Base-by-base conservation (phyloP, 2,888 invertebrate genomes). In the Plemyria rubiginata region DNA sequence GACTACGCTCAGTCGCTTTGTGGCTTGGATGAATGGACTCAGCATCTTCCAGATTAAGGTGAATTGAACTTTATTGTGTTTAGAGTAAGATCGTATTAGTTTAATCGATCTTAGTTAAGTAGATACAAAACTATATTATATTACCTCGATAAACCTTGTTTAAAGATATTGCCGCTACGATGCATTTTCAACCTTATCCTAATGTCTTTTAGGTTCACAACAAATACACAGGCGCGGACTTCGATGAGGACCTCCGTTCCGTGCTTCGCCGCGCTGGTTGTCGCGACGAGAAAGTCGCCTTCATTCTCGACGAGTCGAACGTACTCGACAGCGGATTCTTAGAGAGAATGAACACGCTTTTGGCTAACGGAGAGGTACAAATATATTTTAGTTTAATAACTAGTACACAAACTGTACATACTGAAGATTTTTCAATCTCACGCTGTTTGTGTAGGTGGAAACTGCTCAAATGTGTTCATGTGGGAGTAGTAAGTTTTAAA, bases 21-120 rank as follows among this genome's bases (percentile, higher is more conserved):
- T 99, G 38, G 99, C 99, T 53, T 99, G 99, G 99, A 98, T 99
- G 97, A 99, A 99, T 87, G 99, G 99, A 7, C 94, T 99, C 41
- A 98, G 98, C 72, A 99, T 99, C 65, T 99, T 99, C 95, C 99
- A 99, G 94, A 99, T 99, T 73, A 99, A 99, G 94, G 98, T 97
- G 74, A 65, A 70, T 55, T 13, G 11, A 32, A 45, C 28, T 60
- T 16, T 32, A 50, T 40, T 0, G 12, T 40, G 6, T 16, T 15
- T 2, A 16, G 1, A 36, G 43, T 36, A n/a, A 43, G 32, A 41
- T 54, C 13, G 12, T n/a, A 22, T 22, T 22, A 22, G 22, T 22
- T 22, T 22, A 22, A 22, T 22, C 22, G 3, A 22, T 22, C 22
- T 22, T 22, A 22, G 22, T 1, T 22, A 22, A 3, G 3, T 22